Conservation (phyloP, 2,113 vertebrate genomes). For the Mormyrus iriodes region DNA sequence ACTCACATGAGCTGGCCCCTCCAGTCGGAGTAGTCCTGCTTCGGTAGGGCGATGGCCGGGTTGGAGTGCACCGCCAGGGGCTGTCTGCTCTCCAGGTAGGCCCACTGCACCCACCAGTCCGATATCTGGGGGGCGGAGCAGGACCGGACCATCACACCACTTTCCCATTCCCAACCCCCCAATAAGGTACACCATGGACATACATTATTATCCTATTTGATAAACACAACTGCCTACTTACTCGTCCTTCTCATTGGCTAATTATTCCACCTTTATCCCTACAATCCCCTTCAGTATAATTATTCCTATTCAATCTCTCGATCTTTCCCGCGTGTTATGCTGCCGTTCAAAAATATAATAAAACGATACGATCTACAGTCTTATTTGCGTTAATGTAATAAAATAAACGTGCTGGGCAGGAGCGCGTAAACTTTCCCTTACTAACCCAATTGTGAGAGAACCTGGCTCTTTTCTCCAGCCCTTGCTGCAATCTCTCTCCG, state of each 20-base stretch:
- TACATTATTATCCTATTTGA: not conserved
- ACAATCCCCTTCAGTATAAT: not conserved
- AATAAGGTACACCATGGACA: not conserved
- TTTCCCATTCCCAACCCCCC: not conserved
- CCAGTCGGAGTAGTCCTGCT: conserved; percentile 70
- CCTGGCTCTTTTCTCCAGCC: conserved; percentile 58
- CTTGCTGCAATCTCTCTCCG: conserved; percentile 58
- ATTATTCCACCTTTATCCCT: not conserved
- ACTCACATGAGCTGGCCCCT: conserved; percentile 72
- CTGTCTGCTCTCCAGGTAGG: conserved; percentile 67
- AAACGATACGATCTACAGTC: not conserved
- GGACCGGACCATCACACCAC: not conserved
- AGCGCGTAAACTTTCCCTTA: not conserved
- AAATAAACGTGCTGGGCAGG: not conserved
- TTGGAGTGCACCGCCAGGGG: conserved; percentile 72
- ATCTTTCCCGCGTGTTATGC: not conserved
- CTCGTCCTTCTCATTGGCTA: not conserved
- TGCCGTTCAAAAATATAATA: not conserved
- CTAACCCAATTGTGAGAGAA: conserved; percentile 69
- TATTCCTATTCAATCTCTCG: not conserved
- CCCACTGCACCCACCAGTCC: conserved; percentile 72
- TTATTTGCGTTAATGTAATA: not conserved
- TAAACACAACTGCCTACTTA: not conserved
- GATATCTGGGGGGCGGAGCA: conserved; percentile 50
- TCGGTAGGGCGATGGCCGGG: conserved; percentile 73